Evolutionary conservation across 2,888 invertebrate species (phyloP).

Genomic region (Ormyrus rosae): DNA sequence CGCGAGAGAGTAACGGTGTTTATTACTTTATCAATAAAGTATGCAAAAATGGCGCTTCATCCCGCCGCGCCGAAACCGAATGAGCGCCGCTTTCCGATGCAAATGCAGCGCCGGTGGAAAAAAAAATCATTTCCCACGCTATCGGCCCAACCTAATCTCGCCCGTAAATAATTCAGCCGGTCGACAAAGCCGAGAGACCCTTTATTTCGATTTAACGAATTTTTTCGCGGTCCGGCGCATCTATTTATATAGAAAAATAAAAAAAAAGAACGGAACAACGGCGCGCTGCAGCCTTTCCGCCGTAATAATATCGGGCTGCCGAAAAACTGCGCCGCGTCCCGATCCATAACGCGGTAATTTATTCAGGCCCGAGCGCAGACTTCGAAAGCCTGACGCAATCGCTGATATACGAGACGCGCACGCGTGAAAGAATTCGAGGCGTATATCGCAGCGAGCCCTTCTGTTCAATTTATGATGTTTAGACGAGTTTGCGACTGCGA

Average conservation of each 20-base stretch:
- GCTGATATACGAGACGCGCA: conserved; percentile 37
- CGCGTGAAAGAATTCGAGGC: neutral
- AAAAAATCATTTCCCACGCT: conserved; percentile 16
- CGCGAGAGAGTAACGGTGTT: conserved; percentile 18
- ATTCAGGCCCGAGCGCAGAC: conserved; percentile 20
- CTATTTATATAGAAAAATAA: conserved; percentile 1
- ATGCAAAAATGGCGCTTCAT: conserved; percentile 5
- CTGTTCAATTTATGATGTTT: no score
- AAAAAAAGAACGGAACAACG: neutral
- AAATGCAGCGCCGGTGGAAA: no score
- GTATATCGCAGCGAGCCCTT: no score
- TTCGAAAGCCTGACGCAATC: conserved; percentile 34
- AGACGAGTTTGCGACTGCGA: no score
- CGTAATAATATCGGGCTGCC: conserved; percentile 2
- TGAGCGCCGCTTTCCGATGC: no score
- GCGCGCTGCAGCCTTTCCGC: neutral
- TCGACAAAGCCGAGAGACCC: conserved; percentile 1
- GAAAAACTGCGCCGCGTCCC: conserved; percentile 9
- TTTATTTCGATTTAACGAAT: conserved; percentile 37
- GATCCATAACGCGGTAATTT: conserved; percentile 32
- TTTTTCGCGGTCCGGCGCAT: neutral
- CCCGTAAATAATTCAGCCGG: neutral
- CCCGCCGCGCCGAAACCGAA: no score
- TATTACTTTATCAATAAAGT: conserved; percentile 6
- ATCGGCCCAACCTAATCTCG: neutral